Percentiles rank a stretch among this genome's conserved stretches.
Conservation (phyloP, 64 coral and sea anemone genomes). For the Dendronephthya gigantea region DNA sequence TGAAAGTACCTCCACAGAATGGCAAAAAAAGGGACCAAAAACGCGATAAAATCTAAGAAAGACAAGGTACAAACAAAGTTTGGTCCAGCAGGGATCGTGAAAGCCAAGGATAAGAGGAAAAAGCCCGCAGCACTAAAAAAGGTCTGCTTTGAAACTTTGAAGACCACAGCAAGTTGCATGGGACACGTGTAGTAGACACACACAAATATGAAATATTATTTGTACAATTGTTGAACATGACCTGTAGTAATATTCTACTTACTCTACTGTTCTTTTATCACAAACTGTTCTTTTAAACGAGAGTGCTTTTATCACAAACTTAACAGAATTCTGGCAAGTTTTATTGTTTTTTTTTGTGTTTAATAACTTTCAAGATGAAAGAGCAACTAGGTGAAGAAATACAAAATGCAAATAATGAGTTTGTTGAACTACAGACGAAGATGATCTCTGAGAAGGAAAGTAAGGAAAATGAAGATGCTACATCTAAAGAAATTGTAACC, state of each 20-base stretch:
- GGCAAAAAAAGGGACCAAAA: not conserved
- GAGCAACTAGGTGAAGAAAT: not conserved
- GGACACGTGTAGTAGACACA: not conserved
- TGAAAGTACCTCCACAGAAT: not conserved
- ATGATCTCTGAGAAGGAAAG: constrained; percentile 4
- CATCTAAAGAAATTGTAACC: not conserved
- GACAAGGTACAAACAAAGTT: not conserved
- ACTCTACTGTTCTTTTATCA: not conserved
- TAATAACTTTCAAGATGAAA: not conserved
- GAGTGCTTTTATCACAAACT: not conserved
- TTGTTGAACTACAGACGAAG: not conserved
- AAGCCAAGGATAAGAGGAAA: not conserved
- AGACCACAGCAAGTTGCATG: not conserved
- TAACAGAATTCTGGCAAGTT: not conserved
- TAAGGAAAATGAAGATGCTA: not conserved
- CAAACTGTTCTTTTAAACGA: not conserved
- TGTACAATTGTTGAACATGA: not conserved
- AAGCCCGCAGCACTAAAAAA: not conserved
- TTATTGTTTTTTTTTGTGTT: not conserved
- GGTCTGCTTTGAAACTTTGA: not conserved
- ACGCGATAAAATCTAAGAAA: not conserved
- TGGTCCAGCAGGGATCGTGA: not conserved
- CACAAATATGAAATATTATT: not conserved
- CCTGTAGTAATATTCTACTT: not conserved
- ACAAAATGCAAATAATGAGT: not conserved